A percentile compares a stretch with the other conserved stretches of the same genome.
phyloP scores from a whole-genome alignment of 2,888 invertebrate genomes.

The Tetranychus truncatus region DNA sequence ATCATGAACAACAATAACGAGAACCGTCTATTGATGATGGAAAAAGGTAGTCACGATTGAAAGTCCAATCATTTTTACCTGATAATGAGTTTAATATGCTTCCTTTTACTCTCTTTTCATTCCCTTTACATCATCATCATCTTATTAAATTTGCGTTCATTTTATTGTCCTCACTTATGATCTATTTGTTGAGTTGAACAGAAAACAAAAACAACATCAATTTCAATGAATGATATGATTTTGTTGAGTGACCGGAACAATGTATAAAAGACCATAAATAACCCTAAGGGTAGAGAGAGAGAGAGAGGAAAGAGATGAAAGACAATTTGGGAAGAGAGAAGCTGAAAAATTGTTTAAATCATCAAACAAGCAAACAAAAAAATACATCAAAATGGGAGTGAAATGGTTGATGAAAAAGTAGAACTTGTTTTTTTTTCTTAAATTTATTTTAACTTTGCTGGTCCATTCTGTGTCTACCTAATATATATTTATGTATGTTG shows the following conservation, averaged over 20 bases:
- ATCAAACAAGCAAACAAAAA: not conserved
- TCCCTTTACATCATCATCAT: not conserved
- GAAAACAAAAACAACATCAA: no score
- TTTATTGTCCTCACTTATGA: not conserved
- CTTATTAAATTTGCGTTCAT: not conserved
- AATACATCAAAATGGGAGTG: not conserved
- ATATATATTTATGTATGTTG: not conserved
- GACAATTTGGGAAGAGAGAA: not conserved
- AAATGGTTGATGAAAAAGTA: not conserved
- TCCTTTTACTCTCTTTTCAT: not conserved
- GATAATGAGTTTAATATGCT: not conserved
- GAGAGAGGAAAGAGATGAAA: not conserved
- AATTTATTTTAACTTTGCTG: not conserved
- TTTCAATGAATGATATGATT: not conserved
- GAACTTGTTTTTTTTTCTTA: not conserved
- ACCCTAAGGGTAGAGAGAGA: not conserved
- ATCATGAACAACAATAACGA: not conserved
- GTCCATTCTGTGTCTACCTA: not conserved
- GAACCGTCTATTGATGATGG: not conserved
- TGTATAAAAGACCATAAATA: not conserved
- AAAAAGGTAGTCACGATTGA: not conserved
- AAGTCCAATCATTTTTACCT: not conserved
- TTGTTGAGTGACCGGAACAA: slow-evolving; percentile 1
- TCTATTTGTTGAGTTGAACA: not conserved
- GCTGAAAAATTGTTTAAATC: not conserved